Base-by-base conservation (phyloP, 1,140 invertebrate species). In the Drosophila takahashii region DNA sequence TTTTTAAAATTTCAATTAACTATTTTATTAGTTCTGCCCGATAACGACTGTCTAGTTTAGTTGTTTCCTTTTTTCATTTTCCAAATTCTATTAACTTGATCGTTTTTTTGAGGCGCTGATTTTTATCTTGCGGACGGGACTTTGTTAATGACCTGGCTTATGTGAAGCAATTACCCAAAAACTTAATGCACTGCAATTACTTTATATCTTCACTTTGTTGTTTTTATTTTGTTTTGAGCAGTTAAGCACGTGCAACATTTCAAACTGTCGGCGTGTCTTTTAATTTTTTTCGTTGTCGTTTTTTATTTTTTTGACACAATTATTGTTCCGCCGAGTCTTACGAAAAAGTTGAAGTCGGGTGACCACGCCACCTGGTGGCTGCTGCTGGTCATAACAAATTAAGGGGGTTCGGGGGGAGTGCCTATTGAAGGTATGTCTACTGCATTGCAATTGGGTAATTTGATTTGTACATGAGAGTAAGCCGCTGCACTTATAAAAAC, bases 181-280 rank as follows among this genome's bases (percentile, higher is more conserved):
- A 74, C 44, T 56, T 83, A 81, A 79, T 81, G 79, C 62, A 37
- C 53, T 42, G 53, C 79, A 66, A 77, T 81, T 83, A 77, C 81
- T 59, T 67, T 81, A 77, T 81, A 22, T 48, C 27, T 18, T n/a
- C 29, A 36, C 60, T 13, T 52, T 58, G 48, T 50, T 57, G 42
- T 51, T 27, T 41, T 72, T 57, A 27, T 47, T 44, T 72, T 61
- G 60, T 73, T 13, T 36, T 44, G 52, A 42, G 54, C 70, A 16
- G 41, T 54, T 64, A 61, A 78, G 78, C 83, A 85, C 81, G 81
- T 87, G 81, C 81, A 85, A 54, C 77, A 70, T 58, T 78, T 81
- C 37, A 64, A 74, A 78, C 62, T 57, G 74, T 72, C 79, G 61
- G 79, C 64, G 36, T 59, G 75, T 69, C 50, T 61, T 54, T 72